Base-by-base conservation (phyloP, 1,140 invertebrate species). In the Laupala kohalensis region DNA sequence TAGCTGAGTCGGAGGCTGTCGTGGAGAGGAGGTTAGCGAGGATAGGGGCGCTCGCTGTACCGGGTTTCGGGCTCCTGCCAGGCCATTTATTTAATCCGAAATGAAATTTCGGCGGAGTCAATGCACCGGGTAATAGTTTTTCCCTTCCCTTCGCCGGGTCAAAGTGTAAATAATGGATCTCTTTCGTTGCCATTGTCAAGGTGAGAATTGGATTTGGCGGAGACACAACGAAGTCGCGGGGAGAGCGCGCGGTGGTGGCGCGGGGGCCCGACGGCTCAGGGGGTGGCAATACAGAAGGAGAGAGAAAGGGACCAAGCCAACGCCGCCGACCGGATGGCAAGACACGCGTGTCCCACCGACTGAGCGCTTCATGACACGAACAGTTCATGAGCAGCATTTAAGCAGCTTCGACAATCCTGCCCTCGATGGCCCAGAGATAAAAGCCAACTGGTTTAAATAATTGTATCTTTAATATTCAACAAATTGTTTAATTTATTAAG, bases 151-250 rank as follows among this genome's bases (percentile, higher is more conserved):
- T 64, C 71, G 70, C 72, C 71, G 76, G 73, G 71, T 74, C 76
- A 74, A 73, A 76, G 74, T 76, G 77, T 77, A 77, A 77, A 77
- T 77, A 77, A 77, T 77, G 76, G 75, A 76, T 74, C 74, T 76
- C 74, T 76, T 76, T 74, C 75, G 74, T 75, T 25, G 28, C 76
- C 65, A 78, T 78, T 77, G 76, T 78, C 69, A 73, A 77, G 75
- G 73, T 74, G 73, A 73, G 75, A 76, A 77, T 77, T 77, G 75
- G 73, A 77, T 76, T 77, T 76, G 72, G 25, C 71, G 73, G 73
- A 73, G 74, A 74, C 23, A 70, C 67, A 70, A 23, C 53, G 37
- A 53, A 53, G 37, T 53, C 29, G 62, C 26, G 30, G n/a, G n/a
- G n/a, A 15, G 23, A 64, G 53, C 64, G 12, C 64, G 19, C 19